Evolutionary conservation across 2,888 invertebrate species (phyloP), one percentile per base, ranked within the genome.

Genomic region (Pocota personata): DNA sequence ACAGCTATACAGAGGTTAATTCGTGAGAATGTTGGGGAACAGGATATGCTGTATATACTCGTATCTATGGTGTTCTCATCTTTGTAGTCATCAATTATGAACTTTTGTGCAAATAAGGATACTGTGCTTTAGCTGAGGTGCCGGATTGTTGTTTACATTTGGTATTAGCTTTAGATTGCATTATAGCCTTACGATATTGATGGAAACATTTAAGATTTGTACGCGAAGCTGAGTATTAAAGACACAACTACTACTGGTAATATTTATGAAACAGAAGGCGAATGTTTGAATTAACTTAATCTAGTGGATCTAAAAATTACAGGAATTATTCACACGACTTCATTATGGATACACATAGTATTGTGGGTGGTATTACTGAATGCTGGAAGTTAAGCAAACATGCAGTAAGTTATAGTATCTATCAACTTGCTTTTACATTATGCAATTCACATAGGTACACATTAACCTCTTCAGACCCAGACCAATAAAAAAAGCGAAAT

Each of bases 21-120:
- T 50, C 27, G 50, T 48, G 27, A 48, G 32, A 37, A 46, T 64
- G 43, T n/a, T 64, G 30, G 32, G 27, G 62, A 60, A 27, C 62
- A 32, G 55, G 60, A 19, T 55, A 10, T 37, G 1, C n/a, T 21
- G 16, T 0, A 19, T 14, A 21, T 2, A 57, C 19, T 30, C 19
- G 46, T 8, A 7, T 24, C 1, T 27, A 46, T 40, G 46, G 52
- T 60, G 75, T 73, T 78, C 77, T 73, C 78, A 78, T 82, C 77
- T 66, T 82, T 66, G 82, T 66, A 50, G 52, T 37, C 82, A 82
- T 82, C 66, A 66, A 76, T 76, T 77, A 82, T 77, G 71, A 77
- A 77, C 71, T 64, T 66, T 58, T 66, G 50, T 46, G 50, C 50
- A 77, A 82, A 66, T 43, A 66, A 52, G 66, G 60, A 66, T 35